Base-by-base conservation (phyloP, 53 echinoderm and acorn worm genomes). In the Paracentrotus lividus region DNA sequence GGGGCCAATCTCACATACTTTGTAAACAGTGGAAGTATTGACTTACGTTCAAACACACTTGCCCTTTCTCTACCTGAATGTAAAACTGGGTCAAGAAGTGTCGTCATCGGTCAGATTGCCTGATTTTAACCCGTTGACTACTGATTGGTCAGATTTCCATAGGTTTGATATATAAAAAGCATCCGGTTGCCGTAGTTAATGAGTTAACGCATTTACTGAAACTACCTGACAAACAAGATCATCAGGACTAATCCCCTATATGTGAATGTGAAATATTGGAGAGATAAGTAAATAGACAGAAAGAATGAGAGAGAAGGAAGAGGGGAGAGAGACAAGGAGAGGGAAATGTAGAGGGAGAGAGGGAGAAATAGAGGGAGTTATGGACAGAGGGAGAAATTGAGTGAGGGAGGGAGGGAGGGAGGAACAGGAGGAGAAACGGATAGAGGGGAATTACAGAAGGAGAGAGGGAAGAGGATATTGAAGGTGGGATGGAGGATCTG, bases 31-130 rank as follows among this genome's bases (percentile, higher is more conserved):
- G 56, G 4, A 36, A 49, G 86, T 86, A 86, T 86, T 86, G 86
- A 86, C 86, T 86, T 86, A 86, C 86, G 13, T 56, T 55, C 34
- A 86, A 55, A 86, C 86, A 86, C 86, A 55, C 86, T 86, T 86
- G 32, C 56, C 34, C 86, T 86, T 56, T 56, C 34, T 56, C 21
- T 21, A 1, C 15, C 56, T 56, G 53, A 55, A 86, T 56, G 34
- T 34, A 8, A 86, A 86, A 55, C 86, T 86, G 56, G 86, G 86
- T 86, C 86, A 86, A 53, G 33, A 86, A 8, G 86, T 20, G 38
- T 23, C 20, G 24, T 55, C 56, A 5, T 8, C 34, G 57, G 55
- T 55, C 55, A 56, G 32, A 27, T 86, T 55, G 53, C 86, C 33
- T 56, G 56, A 86, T 53, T 56, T 86, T 0, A 54, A 86, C 86